Conservation (phyloP, 2,888 invertebrate species). For the Epirrhoe tristata region DNA sequence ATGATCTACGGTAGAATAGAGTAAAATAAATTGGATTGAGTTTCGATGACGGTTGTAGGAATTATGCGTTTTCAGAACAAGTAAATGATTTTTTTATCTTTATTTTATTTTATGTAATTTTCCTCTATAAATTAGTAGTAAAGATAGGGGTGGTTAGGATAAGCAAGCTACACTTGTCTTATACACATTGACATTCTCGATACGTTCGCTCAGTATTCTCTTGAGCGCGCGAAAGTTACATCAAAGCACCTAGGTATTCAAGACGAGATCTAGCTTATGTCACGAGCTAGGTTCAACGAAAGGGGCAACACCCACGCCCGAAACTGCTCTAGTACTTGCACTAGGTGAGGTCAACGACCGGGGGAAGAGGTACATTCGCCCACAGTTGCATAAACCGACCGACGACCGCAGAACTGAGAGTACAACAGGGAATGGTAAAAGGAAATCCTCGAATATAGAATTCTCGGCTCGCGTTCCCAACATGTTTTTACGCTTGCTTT, state of each 20-base stretch:
- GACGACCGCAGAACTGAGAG: conserved; percentile 59
- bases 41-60: too few relatives aligned
- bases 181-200: conserved; percentile 4
- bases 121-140: too few relatives aligned
- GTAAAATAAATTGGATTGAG: too few relatives aligned
- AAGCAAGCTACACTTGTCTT: neutral
- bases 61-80: too few relatives aligned
- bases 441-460: conserved; percentile 40
- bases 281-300: conserved; percentile 52
- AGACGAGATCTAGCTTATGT: conserved; percentile 39
- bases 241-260: conserved; percentile 31
- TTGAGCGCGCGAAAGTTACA: conserved; percentile 27
- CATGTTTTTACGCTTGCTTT: conserved; percentile 26
- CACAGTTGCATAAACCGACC: conserved; percentile 70
- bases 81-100: too few relatives aligned
- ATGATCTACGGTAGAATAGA: too few relatives aligned
- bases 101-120: too few relatives aligned
- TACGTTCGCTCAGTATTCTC: conserved; percentile 15
- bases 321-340: conserved; percentile 59
- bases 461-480: conserved; percentile 26
- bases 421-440: conserved; percentile 51
- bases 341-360: conserved; percentile 69
- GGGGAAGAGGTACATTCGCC: conserved; percentile 66
- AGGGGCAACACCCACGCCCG: conserved; percentile 65
- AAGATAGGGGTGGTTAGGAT: too few relatives aligned